Base-by-base conservation (phyloP, 2,888 invertebrate species). In the Leptopilina syphax region DNA sequence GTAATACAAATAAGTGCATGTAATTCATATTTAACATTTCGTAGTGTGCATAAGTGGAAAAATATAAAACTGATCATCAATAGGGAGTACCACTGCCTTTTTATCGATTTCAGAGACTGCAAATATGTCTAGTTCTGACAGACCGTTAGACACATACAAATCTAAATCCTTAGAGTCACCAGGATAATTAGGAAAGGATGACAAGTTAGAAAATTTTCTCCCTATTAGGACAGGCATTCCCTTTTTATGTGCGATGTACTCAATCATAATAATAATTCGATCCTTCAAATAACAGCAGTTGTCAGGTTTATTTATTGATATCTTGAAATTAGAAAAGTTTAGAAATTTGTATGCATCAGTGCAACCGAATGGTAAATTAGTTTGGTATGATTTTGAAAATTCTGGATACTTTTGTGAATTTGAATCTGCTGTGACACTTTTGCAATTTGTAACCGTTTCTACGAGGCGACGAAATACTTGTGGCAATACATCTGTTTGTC, bases 391-490 rank as follows among this genome's bases (percentile, higher is more conserved):
- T 65, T 66, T 66, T n/a, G n/a, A 66, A 6, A 41, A 27, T 34
- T 66, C 13, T 13, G 66, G 66, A 66, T 66, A 66, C 5, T 10
- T 10, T 66, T 41, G 6, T 18, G 6, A n/a, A n/a, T 57, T 13
- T 12, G 57, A 54, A 54, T 12, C 9, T 57, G 13, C 57, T 12
- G 57, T 54, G 9, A 54, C 54, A 54, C 12, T 54, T 9, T 54
- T 18, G 24, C 4, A 77, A 7, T 24, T 34, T 34, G 34, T 50
- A 34, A 63, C 47, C 13, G 12, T 76, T 67, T 79, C 79, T 34
- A 63, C 77, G 1, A 79, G 18, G 60, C 80, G 67, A 65, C 73
- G 78, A 67, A 79, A 79, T 7, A 81, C 54, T 68, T 80, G 79
- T 41, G 44, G 67, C 47, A 80, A 66, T 68, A 76, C 54, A 50